Percentiles rank a stretch among this genome's conserved stretches.
These are phyloP conservation scores for Struthio camelus DNA, from an alignment of 2,113 vertebrate species.

Conservation along the genomic window DNA sequence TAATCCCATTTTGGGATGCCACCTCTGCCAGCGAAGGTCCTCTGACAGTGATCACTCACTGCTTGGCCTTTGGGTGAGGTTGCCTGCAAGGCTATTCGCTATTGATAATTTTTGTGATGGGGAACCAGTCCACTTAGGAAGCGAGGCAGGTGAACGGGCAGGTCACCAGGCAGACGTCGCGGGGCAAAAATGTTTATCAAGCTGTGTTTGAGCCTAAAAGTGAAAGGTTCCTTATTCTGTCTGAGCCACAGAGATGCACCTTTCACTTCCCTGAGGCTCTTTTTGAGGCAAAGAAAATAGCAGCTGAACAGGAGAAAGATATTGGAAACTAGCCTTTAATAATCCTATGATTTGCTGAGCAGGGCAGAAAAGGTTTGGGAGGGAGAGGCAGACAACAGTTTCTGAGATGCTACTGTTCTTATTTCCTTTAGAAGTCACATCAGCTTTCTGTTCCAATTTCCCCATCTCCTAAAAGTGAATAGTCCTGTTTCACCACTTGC, in stretches of 20 bases:
- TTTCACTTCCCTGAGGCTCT: background rate
- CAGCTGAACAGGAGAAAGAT: background rate
- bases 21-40: background rate
- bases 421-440: background rate
- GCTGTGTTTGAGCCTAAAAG: background rate
- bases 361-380: background rate
- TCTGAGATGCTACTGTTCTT: background rate
- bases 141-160: background rate
- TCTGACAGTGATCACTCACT: rapidly evolving
- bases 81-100: background rate
- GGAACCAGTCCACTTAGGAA: background rate
- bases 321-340: background rate
- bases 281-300: background rate
- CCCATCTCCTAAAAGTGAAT: background rate
- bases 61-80: background rate
- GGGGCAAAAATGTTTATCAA: background rate
- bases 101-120: background rate
- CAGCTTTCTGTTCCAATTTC: background rate
- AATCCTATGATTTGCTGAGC: background rate
- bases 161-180: background rate
- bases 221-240: background rate
- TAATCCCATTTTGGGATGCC: background rate
- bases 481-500: background rate
- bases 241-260: background rate
- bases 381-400: background rate